phyloP scores from a whole-genome alignment of 2,888 invertebrate genomes.

The Entomobrya proxima region DNA sequence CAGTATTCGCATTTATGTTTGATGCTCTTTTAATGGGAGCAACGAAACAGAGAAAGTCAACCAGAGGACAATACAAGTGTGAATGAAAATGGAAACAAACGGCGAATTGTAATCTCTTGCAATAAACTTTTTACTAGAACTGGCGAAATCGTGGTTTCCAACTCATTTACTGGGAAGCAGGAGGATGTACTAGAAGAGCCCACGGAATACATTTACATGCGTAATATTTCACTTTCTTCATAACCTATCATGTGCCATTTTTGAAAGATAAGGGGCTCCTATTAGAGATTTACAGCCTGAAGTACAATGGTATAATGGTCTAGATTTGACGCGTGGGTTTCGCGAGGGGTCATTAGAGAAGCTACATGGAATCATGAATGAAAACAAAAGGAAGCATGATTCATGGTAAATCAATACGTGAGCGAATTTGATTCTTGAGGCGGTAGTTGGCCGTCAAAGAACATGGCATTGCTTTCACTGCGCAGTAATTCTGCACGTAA shows the following conservation, averaged over 20 bases:
- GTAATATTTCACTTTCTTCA: not conserved
- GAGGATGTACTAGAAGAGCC: not conserved
- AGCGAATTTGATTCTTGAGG: not conserved
- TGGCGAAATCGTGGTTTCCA: not conserved
- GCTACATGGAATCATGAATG: not conserved
- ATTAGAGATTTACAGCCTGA: not conserved
- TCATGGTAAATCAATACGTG: not conserved
- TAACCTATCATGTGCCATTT: too few relatives aligned
- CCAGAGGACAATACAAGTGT: not conserved
- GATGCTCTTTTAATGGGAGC: too few relatives aligned
- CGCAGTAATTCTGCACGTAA: not conserved
- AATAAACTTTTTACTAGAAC: not conserved
- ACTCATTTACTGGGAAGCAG: not conserved
- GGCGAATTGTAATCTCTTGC: not conserved
- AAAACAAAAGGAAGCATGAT: not conserved
- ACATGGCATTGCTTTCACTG: not conserved
- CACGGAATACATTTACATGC: not conserved
- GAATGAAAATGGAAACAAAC: not conserved
- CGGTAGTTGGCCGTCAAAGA: not conserved
- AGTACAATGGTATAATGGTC: not conserved
- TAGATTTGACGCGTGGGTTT: not conserved
- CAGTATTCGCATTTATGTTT: too few relatives aligned
- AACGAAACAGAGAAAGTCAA: too few relatives aligned
- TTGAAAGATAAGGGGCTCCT: not conserved
- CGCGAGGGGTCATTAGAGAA: not conserved